These are phyloP conservation scores for Drosophila emarginata DNA, from an alignment of 2,888 invertebrate species.

Conservation along the genomic window DNA sequence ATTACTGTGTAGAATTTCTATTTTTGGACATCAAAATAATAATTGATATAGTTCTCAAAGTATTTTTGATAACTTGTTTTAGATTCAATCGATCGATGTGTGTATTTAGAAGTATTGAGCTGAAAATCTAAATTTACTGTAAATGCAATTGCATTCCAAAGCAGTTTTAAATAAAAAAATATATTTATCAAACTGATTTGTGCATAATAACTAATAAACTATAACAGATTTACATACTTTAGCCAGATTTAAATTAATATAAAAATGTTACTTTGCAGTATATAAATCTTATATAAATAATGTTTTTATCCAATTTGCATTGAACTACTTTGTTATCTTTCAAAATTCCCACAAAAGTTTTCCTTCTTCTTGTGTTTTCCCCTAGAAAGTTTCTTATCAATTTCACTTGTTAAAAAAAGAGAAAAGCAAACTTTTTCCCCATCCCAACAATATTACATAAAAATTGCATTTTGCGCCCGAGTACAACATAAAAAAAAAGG, in stretches of 20 bases:
- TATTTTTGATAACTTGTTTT: too few species aligned
- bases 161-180: background rate
- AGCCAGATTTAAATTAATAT: background rate
- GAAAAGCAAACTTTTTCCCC: slow-evolving; percentile 26
- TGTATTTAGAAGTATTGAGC: too few species aligned
- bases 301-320: background rate
- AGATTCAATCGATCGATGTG: too few species aligned
- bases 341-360: slow-evolving; percentile 6
- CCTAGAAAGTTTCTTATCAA: slow-evolving; percentile 60
- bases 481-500: background rate
- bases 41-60: too few species aligned
- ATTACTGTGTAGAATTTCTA: background rate
- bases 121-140: too few species aligned
- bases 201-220: background rate
- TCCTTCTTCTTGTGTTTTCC: slow-evolving; percentile 7
- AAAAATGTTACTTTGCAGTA: background rate
- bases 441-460: slow-evolving; percentile 56
- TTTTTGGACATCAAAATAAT: too few species aligned
- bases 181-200: background rate
- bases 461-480: slow-evolving; percentile 48
- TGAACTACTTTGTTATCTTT: background rate
- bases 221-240: background rate
- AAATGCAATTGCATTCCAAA: background rate
- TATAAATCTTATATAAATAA: background rate
- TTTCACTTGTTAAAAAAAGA: slow-evolving; percentile 48